Base-by-base conservation (phyloP, 2,888 invertebrate genomes). In the Oscheius onirici region DNA sequence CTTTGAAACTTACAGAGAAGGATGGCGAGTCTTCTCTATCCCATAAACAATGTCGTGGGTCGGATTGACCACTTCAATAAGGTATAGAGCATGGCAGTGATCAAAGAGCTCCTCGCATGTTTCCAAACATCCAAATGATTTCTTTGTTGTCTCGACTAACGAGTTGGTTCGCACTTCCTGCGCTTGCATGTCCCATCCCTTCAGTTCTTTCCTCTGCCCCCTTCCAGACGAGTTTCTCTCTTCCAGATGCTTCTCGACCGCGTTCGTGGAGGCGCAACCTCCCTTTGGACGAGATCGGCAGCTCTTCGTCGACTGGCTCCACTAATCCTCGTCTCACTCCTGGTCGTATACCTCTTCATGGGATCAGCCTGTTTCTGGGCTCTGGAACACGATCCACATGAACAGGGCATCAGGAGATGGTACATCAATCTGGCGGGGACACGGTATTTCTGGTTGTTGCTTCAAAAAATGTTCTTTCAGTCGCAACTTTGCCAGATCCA, bases 281-380 rank as follows among this genome's bases (percentile, higher is more conserved):
- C n/a, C n/a, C n/a, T 69, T 13, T 51, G 49, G 49, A 44, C 69
- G 15, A 40, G 51, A 2, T 40, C 40, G 13, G 41, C 55, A 10
- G 17, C 22, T 22, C 17, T 43, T 22, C 52, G 63, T 41, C 70
- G 61, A 11, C 61, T 61, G 20, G 43, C 52, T 3, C 55, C 61
- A 43, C 58, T 79, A 13, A 15, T 69, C 41, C 67, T 79, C n/a
- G 58, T 75, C 54, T 73, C 75, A 20, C 65, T 73, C 11, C 61
- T 70, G 8, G 40, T 70, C 17, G 61, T 77, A 54, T 83, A 83
- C 73, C 67, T 85, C 26, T 65, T 83, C 13, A 51, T 84, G 71
- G 85, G 85, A 43, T 78, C 84, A 24, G 77, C 82, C 22, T 80
- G 78, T 20, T 84, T 85, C 69, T 76, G 75, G 55, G 75, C 77